Percentiles rank a stretch among this genome's conserved stretches.
Evolutionary conservation across 2,797 vertebrate genomes (phyloP).

Genomic region (Pipistrellus nathusii): DNA sequence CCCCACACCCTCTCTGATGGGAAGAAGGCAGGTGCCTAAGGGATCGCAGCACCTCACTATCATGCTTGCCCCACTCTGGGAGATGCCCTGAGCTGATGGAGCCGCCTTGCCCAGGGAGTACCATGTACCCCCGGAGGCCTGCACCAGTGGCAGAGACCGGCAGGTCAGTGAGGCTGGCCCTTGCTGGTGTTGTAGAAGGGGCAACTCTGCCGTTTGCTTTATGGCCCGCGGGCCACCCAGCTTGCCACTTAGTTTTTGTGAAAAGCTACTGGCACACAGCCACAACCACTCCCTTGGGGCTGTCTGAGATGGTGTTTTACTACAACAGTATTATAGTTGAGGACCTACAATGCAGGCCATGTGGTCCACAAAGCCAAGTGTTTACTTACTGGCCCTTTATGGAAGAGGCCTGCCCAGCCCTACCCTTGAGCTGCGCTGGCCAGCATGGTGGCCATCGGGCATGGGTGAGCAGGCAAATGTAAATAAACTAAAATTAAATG

Average conservation of each 20-base stretch:
- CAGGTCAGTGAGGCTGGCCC: neutral
- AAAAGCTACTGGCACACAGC: neutral
- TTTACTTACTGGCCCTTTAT: neutral
- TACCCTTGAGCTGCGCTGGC: no score
- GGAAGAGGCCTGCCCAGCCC: neutral
- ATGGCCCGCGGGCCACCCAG: neutral
- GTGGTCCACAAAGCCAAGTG: neutral
- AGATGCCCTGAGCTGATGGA: neutral
- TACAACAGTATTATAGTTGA: neutral
- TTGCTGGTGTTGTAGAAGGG: no score
- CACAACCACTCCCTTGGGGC: neutral
- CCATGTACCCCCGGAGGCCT: neutral
- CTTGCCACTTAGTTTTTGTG: neutral
- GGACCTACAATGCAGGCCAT: rapidly evolving
- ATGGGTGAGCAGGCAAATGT: neutral
- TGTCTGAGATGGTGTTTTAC: neutral
- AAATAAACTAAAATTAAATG: neutral
- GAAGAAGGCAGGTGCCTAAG: neutral
- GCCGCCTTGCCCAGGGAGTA: neutral
- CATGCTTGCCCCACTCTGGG: neutral
- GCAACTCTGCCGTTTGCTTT: neutral
- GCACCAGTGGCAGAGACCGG: neutral
- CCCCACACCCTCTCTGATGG: neutral
- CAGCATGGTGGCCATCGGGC: neutral
- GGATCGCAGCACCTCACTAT: neutral